A percentile compares a stretch with the other conserved stretches of the same genome.
These are phyloP conservation scores for Psilopogon haemacephalus DNA, from an alignment of 2,113 vertebrate species.

Conservation along the genomic window DNA sequence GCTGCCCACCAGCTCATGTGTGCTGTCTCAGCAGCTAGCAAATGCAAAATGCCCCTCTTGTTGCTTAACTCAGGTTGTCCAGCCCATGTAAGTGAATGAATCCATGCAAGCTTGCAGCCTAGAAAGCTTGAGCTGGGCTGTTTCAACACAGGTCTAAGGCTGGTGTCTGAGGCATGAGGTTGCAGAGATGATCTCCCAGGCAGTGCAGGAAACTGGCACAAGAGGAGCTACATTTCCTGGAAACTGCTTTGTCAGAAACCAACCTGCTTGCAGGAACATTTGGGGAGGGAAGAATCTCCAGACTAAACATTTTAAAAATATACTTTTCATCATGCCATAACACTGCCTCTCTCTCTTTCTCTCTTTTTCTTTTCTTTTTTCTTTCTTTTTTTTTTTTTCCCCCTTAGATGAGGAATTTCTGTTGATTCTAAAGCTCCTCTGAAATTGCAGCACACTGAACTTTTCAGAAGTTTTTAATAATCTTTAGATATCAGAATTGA, in stretches of 20 bases:
- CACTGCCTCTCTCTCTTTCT: accelerated
- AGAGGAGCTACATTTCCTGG: not conserved
- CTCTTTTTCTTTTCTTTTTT: not conserved
- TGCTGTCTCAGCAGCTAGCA: not conserved
- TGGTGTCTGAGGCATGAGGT: not conserved
- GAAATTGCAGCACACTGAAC: not conserved
- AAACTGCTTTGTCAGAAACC: not conserved
- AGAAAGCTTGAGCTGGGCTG: not conserved
- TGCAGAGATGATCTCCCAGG: not conserved
- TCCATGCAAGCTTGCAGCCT: not conserved
- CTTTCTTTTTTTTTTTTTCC: not conserved
- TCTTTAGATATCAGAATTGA: not conserved
- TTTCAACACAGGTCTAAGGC: not conserved
- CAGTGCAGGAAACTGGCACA: not conserved
- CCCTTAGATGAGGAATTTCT: not conserved
- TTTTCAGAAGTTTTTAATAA: not conserved
- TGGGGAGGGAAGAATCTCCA: not conserved
- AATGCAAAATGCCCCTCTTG: not conserved
- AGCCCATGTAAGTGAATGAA: not conserved
- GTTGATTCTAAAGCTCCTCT: not conserved
- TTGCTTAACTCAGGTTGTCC: not conserved
- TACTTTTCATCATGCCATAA: not conserved
- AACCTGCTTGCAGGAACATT: not conserved
- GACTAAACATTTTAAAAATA: not conserved
- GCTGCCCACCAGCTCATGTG: not conserved